Evolutionary conservation across 2,113 vertebrate genomes (phyloP), one percentile per base, ranked within the genome.

Genomic region (Sporophila hypoxantha): DNA sequence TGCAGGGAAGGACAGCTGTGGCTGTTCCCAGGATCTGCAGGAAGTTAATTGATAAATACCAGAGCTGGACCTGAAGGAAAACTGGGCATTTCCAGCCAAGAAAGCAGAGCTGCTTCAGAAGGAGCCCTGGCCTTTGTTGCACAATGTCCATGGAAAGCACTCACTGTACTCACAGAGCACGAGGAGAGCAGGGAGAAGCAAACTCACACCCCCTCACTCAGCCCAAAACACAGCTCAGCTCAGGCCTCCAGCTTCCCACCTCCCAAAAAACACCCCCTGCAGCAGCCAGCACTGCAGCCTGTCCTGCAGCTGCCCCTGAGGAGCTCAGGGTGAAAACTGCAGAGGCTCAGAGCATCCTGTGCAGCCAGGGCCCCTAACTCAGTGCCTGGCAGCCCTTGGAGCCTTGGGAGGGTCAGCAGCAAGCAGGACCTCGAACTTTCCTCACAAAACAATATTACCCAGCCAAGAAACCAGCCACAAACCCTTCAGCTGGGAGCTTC

Each of bases 41-140:
- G 34, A 66, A 87, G 62, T 70, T 52, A 61, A 81, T 76, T 87
- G 94, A 92, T 32, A 93, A 82, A 75, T 78, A 73, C 41, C 49
- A 92, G 71, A 67, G 77, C 21, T 65, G 59, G 41, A 77, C 67
- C 86, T 64, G 77, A 56, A 90, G 39, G 42, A 69, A 50, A 79
- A 47, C 30, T 50, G 86, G 91, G 87, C 93, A 93, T 32, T 89
- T 32, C 5, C 53, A 91, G 93, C 94, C 93, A 92, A 80, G 76
- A 90, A 60, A 88, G 77, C 62, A 17, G 6, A 68, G 69, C 0
- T 12, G 47, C 64, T 62, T 23, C 39, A 84, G 86, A 75, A 88
- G 73, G 27, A 90, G 61, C 76, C 82, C 57, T 50, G 79, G 68
- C 66, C 42, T 76, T 34, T 36, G 78, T 89, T 91, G 79, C 92